These are phyloP conservation scores for Jacana jacana DNA, from an alignment of 2,113 vertebrate species.

Conservation along the genomic window DNA sequence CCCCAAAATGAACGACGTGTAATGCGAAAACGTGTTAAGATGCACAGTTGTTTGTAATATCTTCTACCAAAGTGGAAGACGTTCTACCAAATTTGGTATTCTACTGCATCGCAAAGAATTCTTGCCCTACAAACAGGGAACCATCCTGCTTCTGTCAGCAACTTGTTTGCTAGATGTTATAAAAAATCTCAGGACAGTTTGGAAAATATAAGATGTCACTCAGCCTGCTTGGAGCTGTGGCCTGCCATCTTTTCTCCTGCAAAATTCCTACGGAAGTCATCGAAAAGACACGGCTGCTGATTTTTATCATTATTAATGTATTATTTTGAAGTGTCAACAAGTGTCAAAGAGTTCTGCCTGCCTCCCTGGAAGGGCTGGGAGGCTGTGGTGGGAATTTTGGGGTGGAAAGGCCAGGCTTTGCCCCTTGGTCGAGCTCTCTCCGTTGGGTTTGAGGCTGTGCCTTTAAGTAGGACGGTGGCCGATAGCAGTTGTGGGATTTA, in stretches of 20 bases:
- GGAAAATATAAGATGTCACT: conserved; percentile 40
- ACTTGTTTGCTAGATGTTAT: conserved; percentile 20
- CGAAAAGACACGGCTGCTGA: conserved; percentile 11
- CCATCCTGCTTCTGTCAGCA: conserved; percentile 58
- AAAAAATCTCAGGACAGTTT: conserved; percentile 42
- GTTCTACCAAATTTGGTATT: conserved; percentile 70
- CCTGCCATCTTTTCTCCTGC: not conserved
- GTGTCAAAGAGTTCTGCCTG: not conserved
- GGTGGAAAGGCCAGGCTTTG: not conserved
- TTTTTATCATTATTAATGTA: conserved; percentile 26
- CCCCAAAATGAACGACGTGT: conserved; percentile 16
- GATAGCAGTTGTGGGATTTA: not conserved
- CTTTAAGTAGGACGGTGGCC: not conserved
- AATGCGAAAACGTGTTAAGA: conserved; percentile 52
- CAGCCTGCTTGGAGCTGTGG: not conserved
- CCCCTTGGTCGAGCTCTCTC: not conserved
- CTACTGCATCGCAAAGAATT: conserved; percentile 3
- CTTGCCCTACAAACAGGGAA: conserved; percentile 41
- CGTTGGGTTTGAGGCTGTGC: not conserved
- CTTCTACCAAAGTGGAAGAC: conserved; percentile 51
- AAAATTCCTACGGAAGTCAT: conserved; percentile 32
- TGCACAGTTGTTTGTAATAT: conserved; percentile 42
- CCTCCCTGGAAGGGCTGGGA: not conserved
- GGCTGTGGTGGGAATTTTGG: not conserved
- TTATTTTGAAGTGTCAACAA: conserved; percentile 54